phyloP scores from a whole-genome alignment of 2,888 invertebrate species.

The Dione vanillae region DNA sequence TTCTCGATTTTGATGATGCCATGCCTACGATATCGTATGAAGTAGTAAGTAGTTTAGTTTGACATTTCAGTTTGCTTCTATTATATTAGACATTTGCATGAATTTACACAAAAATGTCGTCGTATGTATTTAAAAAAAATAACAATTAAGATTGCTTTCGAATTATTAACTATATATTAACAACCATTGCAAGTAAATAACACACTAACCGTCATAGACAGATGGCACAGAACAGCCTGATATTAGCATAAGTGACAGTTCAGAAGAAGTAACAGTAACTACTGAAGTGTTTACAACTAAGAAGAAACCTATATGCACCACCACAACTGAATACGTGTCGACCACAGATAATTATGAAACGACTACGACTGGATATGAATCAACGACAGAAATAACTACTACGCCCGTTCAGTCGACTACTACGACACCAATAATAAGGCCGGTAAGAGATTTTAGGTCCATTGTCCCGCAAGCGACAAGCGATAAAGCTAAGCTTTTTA shows the following conservation, averaged over 20 bases:
- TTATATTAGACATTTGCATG: background rate
- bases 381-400: constrained; percentile 4
- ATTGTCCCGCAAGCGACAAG: background rate
- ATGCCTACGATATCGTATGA: constrained; percentile 35
- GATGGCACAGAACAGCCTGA: constrained; percentile 4
- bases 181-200: constrained; percentile 43
- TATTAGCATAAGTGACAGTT: constrained; percentile 45
- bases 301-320: background rate
- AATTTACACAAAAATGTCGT: background rate
- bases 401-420: constrained; percentile 40
- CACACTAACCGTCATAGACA: constrained; percentile 46
- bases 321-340: constrained; percentile 12
- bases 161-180: background rate
- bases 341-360: constrained; percentile 14
- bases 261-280: constrained; percentile 45
- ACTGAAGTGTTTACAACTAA: constrained; percentile 1
- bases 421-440: constrained; percentile 39
- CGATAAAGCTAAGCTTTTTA: background rate
- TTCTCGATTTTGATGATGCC: constrained; percentile 27
- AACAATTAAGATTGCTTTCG: background rate
- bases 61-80: background rate
- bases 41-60: background rate
- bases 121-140: background rate
- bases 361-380: background rate
- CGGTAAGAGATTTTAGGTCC: constrained; percentile 42